Percentiles rank a stretch among this genome's conserved stretches.
Conservation (phyloP, 2,888 invertebrate genomes). For the Hymenopus coronatus region DNA sequence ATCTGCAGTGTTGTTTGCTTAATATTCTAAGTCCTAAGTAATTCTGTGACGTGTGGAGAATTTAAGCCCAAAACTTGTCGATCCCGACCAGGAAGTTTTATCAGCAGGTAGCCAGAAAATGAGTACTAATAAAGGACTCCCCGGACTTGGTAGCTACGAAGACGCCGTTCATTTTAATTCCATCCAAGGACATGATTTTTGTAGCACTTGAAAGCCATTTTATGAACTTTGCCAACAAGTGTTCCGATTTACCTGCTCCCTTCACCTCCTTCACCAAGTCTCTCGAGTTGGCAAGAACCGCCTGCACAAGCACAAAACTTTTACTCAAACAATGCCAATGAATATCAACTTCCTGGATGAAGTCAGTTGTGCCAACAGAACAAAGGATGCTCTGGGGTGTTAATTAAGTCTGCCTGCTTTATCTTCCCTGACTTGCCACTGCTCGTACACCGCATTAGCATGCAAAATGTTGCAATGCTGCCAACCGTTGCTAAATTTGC, state of each 20-base stretch:
- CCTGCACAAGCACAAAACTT: background rate
- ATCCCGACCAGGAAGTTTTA: too few species aligned
- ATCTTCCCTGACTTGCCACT: background rate
- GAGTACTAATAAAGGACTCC: too few species aligned
- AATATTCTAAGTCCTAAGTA: too few species aligned
- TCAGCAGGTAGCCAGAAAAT: too few species aligned
- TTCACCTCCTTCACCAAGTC: background rate
- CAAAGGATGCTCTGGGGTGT: background rate
- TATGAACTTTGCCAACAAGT: background rate
- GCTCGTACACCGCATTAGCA: background rate
- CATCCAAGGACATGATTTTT: background rate
- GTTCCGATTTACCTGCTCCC: background rate
- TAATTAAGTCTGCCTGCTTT: background rate
- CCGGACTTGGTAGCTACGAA: too few species aligned
- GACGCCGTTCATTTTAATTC: too few species aligned
- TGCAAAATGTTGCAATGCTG: background rate
- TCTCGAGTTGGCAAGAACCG: background rate
- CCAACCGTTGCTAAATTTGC: background rate
- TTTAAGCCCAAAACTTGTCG: too few species aligned
- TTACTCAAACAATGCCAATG: background rate
- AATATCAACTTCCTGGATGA: background rate
- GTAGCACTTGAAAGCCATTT: background rate
- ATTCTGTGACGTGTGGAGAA: too few species aligned
- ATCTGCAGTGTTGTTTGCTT: too few species aligned
- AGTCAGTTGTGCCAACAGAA: background rate